These are phyloP conservation scores for Stigmatopora argus DNA, from an alignment of 2,113 vertebrate species.

Conservation along the genomic window DNA sequence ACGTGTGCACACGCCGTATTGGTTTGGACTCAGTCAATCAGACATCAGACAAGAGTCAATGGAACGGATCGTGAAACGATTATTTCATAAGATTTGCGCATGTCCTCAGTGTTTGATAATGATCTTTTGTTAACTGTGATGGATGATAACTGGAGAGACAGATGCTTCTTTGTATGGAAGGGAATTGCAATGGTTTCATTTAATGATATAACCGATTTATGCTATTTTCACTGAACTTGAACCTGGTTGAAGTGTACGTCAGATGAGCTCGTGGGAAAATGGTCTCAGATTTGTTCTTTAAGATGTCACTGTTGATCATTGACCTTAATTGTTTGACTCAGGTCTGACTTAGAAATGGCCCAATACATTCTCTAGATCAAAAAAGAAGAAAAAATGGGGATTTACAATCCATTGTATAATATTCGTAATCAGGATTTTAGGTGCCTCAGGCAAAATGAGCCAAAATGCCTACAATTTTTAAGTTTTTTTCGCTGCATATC, in stretches of 20 bases:
- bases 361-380: not conserved
- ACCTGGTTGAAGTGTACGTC: not conserved
- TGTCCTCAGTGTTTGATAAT: not conserved
- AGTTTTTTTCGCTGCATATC: too few relatives aligned
- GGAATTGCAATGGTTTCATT: slow-evolving; percentile 36
- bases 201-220: slow-evolving; percentile 37
- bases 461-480: too few relatives aligned
- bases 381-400: not conserved
- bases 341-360: not conserved
- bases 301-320: not conserved
- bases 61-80: not conserved
- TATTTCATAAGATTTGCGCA: not conserved
- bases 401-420: too few relatives aligned
- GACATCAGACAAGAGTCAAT: slow-evolving; percentile 20
- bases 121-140: slow-evolving; percentile 2
- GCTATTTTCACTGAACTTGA: slow-evolving; percentile 28
- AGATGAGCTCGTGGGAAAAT: not conserved
- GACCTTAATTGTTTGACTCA: not conserved
- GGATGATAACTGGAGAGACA: not conserved
- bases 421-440: too few relatives aligned
- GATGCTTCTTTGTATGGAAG: slow-evolving; percentile 19
- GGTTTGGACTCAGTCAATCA: slow-evolving; percentile 5
- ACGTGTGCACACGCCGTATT: slow-evolving; percentile 3
- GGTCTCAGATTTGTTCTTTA: not conserved
- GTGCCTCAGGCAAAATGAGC: too few relatives aligned